Conservation (phyloP, 2,113 vertebrate genomes). For the Chaetura pelagica region DNA sequence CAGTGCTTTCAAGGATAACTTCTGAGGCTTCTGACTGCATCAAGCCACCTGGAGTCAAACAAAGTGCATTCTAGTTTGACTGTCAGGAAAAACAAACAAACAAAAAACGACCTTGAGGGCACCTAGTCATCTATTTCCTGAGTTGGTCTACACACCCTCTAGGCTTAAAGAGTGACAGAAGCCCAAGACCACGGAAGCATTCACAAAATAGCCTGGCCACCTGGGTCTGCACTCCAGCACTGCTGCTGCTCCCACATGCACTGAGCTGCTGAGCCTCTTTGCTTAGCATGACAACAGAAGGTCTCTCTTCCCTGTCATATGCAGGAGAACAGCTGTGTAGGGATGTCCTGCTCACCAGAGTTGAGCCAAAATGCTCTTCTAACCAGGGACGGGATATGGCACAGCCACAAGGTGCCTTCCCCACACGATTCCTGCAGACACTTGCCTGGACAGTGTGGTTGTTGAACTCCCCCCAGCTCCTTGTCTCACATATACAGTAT, state of each 20-base stretch:
- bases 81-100: background rate
- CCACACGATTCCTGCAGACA: background rate
- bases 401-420: background rate
- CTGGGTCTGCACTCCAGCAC: background rate
- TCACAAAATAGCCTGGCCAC: background rate
- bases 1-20: background rate
- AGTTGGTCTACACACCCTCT: background rate
- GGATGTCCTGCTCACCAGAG: background rate
- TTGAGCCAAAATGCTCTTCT: background rate
- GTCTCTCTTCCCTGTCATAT: background rate
- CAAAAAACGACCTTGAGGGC: background rate
- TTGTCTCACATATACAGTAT: accelerated
- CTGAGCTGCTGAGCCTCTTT: background rate
- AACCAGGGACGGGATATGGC: background rate
- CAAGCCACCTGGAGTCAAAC: background rate
- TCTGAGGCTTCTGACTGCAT: background rate
- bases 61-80: background rate
- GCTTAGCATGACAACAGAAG: background rate
- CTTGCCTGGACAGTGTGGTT: accelerated
- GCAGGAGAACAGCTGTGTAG: background rate
- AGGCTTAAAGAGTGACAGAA: background rate
- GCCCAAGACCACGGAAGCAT: background rate
- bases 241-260: accelerated
- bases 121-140: background rate
- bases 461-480: accelerated